phyloP scores from a whole-genome alignment of 2,797 vertebrate species.

The Neoniphon sammara region DNA sequence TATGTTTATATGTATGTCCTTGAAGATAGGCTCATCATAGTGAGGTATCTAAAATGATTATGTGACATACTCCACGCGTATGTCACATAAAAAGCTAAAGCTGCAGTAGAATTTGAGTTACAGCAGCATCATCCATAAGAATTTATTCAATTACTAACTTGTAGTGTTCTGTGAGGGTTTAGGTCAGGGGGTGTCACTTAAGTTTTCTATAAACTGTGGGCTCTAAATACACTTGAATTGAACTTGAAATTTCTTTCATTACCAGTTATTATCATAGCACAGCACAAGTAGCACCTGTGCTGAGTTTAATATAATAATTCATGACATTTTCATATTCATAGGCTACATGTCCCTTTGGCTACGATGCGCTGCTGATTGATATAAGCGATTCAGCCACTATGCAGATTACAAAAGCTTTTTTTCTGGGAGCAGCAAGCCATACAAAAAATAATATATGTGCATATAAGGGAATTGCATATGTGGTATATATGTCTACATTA shows the following conservation, averaged over 20 bases:
- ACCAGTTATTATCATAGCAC: neutral
- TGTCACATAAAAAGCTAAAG: neutral
- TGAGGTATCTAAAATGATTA: neutral
- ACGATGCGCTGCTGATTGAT: neutral
- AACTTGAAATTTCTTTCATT: neutral
- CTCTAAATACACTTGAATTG: too few relatives aligned
- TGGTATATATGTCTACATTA: too few relatives aligned
- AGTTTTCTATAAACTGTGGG: too few relatives aligned
- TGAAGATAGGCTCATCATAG: neutral
- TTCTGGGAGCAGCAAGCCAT: too few relatives aligned
- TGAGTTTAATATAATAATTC: neutral
- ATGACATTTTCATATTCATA: too few relatives aligned
- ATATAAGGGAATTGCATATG: too few relatives aligned
- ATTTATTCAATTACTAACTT: constrained; percentile 22
- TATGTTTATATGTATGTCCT: neutral
- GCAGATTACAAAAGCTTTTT: neutral
- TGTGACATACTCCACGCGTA: neutral
- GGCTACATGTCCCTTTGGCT: neutral
- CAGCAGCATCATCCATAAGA: neutral
- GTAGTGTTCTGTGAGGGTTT: neutral
- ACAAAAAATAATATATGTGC: too few relatives aligned
- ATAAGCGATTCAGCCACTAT: neutral
- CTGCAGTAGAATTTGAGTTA: constrained; percentile 3
- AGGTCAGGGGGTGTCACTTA: too few relatives aligned
- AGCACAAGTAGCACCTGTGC: neutral